These are phyloP conservation scores for Zosterops pallidus DNA, from an alignment of 2,113 vertebrate species.

Conservation along the genomic window DNA sequence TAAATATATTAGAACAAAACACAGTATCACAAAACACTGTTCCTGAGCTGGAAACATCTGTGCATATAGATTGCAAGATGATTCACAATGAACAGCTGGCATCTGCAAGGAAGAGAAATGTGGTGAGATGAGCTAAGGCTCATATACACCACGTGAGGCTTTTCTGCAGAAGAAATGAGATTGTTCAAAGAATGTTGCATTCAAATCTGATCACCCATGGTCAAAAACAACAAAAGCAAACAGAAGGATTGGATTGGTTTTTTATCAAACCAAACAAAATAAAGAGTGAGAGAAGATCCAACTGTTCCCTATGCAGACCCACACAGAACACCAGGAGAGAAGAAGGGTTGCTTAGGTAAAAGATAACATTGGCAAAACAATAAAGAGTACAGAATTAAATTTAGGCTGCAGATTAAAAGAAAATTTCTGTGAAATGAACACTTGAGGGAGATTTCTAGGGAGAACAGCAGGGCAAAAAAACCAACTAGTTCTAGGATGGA, in stretches of 20 bases:
- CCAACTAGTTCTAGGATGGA: not conserved
- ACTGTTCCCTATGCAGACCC: rapidly evolving
- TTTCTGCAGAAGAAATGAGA: not conserved
- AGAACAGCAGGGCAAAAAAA: not conserved
- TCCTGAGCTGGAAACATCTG: not conserved
- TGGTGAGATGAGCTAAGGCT: not conserved
- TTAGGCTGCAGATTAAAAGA: not conserved
- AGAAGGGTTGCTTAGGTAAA: not conserved
- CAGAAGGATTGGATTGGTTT: not conserved
- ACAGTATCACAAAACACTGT: not conserved
- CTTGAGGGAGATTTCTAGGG: not conserved
- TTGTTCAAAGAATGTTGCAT: not conserved
- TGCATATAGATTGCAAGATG: not conserved
- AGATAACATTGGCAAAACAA: not conserved
- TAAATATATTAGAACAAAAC: not conserved
- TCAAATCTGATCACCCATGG: not conserved
- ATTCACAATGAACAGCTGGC: not conserved
- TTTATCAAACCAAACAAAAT: not conserved
- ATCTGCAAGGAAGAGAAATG: not conserved
- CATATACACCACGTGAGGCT: not conserved
- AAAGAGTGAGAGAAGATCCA: not conserved
- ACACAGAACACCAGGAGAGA: not conserved
- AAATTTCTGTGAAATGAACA: not conserved
- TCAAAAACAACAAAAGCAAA: not conserved
- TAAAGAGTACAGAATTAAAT: not conserved